phyloP scores from a whole-genome alignment of 2,113 vertebrate genomes.

The Plectropomus leopardus region DNA sequence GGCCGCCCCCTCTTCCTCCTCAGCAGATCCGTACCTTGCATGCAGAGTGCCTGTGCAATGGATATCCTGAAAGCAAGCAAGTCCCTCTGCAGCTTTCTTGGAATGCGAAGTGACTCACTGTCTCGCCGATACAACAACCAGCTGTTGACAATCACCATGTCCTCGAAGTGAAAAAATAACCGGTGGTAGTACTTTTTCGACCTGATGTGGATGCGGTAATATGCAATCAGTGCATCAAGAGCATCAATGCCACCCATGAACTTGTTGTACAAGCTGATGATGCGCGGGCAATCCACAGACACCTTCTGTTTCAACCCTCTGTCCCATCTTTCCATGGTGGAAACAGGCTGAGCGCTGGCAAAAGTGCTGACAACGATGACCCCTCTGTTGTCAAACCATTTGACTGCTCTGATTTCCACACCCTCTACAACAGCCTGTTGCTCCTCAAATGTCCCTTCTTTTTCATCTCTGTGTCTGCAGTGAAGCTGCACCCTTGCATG shows the following conservation, averaged over 20 bases:
- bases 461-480: conserved; percentile 10
- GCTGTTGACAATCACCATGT: conserved; percentile 41
- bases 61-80: too few relatives aligned
- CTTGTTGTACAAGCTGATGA: conserved; percentile 35
- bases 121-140: conserved; percentile 44
- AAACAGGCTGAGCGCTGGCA: conserved; percentile 37
- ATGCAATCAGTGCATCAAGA: conserved; percentile 28
- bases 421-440: conserved; percentile 10
- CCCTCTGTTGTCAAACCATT: conserved; percentile 42
- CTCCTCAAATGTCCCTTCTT: conserved; percentile 36
- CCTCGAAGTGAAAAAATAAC: conserved; percentile 50
- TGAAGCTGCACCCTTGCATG: conserved; percentile 23
- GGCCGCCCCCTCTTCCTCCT: too few relatives aligned
- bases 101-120: not conserved
- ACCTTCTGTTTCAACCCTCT: conserved; percentile 23
- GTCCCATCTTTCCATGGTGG: conserved; percentile 8
- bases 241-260: conserved; percentile 32
- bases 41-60: too few relatives aligned
- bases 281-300: conserved; percentile 39
- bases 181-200: conserved; percentile 39
- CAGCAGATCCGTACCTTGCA: too few relatives aligned
- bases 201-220: conserved; percentile 40
- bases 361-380: conserved; percentile 45
- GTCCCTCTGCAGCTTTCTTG: too few relatives aligned
- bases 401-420: conserved; percentile 31